Conservation (phyloP, 2,113 vertebrate genomes). For the Gymnarchus niloticus region DNA sequence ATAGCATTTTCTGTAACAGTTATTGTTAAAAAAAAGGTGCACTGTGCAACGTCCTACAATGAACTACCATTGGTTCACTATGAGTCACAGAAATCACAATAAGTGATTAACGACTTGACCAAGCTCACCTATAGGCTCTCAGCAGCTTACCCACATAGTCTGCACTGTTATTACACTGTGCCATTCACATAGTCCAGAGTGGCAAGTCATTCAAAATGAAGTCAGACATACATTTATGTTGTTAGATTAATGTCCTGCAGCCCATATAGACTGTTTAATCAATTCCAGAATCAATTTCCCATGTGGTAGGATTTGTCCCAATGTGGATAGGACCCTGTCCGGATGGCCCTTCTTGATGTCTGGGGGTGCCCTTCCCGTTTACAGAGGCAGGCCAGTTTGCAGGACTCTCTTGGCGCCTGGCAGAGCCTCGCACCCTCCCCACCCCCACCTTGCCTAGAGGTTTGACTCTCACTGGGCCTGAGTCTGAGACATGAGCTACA, state of each 20-base stretch:
- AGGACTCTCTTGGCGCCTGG: neutral
- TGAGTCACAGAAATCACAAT: neutral
- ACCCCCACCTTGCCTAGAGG: constrained; percentile 22
- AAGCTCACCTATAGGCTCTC: neutral
- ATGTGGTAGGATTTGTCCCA: neutral
- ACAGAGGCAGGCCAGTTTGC: too few relatives aligned
- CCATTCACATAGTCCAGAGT: neutral
- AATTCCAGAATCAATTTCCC: neutral
- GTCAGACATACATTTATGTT: neutral
- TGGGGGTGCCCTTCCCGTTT: neutral
- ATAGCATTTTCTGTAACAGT: neutral
- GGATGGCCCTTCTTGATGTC: neutral
- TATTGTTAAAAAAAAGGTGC: neutral
- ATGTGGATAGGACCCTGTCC: neutral
- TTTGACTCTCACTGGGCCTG: neutral
- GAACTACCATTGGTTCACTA: too few relatives aligned
- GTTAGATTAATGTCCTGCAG: neutral
- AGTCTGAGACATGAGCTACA: constrained; percentile 22
- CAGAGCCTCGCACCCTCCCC: neutral
- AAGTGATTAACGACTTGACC: neutral
- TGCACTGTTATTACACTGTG: neutral
- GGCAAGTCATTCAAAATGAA: neutral
- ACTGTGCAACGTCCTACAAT: neutral
- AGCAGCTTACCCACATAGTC: neutral
- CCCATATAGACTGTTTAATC: neutral